A percentile compares a stretch with the other conserved stretches of the same genome.
These are phyloP conservation scores for Metopolophium dirhodum DNA, from an alignment of 1,140 invertebrate genomes.

Conservation along the genomic window DNA sequence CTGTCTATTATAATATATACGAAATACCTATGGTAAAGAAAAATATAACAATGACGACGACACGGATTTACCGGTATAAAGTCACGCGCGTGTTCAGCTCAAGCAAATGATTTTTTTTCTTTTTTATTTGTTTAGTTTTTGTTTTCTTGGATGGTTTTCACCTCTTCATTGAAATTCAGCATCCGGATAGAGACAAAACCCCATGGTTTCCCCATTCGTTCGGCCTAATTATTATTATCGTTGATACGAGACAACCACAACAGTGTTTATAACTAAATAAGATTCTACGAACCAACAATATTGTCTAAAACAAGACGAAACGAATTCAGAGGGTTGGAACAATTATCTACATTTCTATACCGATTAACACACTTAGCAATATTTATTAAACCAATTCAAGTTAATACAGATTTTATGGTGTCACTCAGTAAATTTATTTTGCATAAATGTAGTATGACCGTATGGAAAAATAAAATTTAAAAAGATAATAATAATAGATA, in stretches of 20 bases:
- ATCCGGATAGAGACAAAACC: constrained; percentile 30
- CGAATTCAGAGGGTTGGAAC: neutral
- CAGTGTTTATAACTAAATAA: neutral
- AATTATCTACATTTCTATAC: neutral
- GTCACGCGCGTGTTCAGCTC: constrained; percentile 35
- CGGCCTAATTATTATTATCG: constrained; percentile 33
- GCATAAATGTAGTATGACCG: neutral
- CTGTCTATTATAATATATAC: constrained; percentile 11
- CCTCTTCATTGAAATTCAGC: constrained; percentile 37
- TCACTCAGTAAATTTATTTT: neutral
- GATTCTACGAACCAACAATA: neutral
- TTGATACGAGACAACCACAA: constrained; percentile 4
- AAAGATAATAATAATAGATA: neutral
- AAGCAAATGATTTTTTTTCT: neutral
- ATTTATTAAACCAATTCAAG: neutral
- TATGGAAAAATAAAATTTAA: neutral
- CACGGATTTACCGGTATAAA: constrained; percentile 26
- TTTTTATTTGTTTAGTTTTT: constrained; percentile 19
- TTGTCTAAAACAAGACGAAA: neutral
- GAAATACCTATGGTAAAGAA: neutral
- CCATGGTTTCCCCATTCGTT: constrained; percentile 41
- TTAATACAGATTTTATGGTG: neutral
- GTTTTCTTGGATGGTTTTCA: constrained; percentile 37
- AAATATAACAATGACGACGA: constrained; percentile 44
- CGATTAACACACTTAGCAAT: neutral